phyloP scores from a whole-genome alignment of 2,797 vertebrate genomes.

The Pipistrellus pygmaeus region DNA sequence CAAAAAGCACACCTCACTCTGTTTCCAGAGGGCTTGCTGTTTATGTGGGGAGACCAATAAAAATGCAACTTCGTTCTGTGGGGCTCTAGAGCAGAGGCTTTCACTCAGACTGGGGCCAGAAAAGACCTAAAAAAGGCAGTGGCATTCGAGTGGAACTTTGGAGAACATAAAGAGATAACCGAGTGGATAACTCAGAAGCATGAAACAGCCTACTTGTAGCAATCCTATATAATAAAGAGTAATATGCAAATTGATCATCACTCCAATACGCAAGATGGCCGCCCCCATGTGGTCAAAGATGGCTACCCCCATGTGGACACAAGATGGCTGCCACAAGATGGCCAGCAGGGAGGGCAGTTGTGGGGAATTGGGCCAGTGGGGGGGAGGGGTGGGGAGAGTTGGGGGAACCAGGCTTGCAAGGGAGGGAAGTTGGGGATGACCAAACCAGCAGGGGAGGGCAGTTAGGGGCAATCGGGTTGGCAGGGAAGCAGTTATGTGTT shows the following conservation, averaged over 20 bases:
- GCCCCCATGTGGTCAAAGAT: no score
- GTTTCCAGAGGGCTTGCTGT: not conserved
- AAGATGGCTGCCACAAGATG: no score
- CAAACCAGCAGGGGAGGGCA: no score
- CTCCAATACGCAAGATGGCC: no score
- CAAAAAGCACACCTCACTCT: not conserved
- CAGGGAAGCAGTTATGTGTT: no score
- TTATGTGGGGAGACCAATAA: not conserved
- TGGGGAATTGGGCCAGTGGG: rapidly evolving
- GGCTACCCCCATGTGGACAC: no score
- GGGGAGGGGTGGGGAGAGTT: no score
- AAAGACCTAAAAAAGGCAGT: not conserved
- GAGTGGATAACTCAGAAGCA: not conserved
- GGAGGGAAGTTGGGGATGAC: no score
- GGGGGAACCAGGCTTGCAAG: no score
- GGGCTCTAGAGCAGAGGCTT: not conserved
- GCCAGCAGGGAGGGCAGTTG: no score
- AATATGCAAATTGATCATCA: no score
- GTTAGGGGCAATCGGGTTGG: no score
- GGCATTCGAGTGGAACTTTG: not conserved
- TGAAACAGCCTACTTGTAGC: not conserved
- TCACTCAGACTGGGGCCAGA: not conserved
- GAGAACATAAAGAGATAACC: not conserved
- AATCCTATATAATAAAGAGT: not conserved
- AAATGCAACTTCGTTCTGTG: not conserved